A percentile compares a stretch with the other conserved stretches of the same genome.
Evolutionary conservation across 2,888 invertebrate genomes (phyloP).

Genomic region (Lycocerus yunnanus): DNA sequence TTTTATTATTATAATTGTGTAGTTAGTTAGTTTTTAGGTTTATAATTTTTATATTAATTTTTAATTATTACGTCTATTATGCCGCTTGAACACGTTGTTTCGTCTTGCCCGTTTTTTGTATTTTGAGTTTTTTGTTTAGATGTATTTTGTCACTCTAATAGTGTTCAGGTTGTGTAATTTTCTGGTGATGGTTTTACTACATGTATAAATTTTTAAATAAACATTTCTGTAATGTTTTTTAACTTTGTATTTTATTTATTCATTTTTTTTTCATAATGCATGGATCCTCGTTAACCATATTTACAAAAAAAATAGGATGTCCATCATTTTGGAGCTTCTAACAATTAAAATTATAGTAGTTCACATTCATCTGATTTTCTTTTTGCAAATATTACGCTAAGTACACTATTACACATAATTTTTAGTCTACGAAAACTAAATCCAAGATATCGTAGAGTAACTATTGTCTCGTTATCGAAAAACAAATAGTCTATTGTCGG

Average conservation of each 20-base stretch:
- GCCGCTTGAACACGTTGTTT: slow-evolving; percentile 43
- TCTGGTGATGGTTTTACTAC: slow-evolving; percentile 51
- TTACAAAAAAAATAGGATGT: not conserved
- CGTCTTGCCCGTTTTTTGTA: slow-evolving; percentile 26
- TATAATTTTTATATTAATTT: slow-evolving; percentile 42
- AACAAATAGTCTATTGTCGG: too few species aligned
- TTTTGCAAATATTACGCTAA: not conserved
- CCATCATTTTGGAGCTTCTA: not conserved
- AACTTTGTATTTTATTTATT: slow-evolving; percentile 50
- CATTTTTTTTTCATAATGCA: slow-evolving; percentile 40
- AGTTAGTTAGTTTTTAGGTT: slow-evolving; percentile 37
- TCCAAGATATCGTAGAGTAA: too few species aligned
- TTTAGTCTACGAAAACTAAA: too few species aligned
- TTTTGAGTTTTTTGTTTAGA: slow-evolving; percentile 10
- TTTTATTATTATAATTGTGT: slow-evolving; percentile 42
- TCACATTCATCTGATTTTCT: not conserved
- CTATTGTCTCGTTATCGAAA: too few species aligned
- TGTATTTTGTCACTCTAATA: not conserved
- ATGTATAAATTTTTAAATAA: slow-evolving; percentile 54
- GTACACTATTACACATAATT: not conserved
- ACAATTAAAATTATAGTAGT: not conserved
- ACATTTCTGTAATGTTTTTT: slow-evolving; percentile 54
- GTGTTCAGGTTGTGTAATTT: slow-evolving; percentile 33
- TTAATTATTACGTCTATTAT: slow-evolving; percentile 35
- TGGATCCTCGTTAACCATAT: slow-evolving; percentile 39